A percentile compares a stretch with the other conserved stretches of the same genome.
Conservation (phyloP, 2,113 vertebrate species). For the Syrmaticus mikado region DNA sequence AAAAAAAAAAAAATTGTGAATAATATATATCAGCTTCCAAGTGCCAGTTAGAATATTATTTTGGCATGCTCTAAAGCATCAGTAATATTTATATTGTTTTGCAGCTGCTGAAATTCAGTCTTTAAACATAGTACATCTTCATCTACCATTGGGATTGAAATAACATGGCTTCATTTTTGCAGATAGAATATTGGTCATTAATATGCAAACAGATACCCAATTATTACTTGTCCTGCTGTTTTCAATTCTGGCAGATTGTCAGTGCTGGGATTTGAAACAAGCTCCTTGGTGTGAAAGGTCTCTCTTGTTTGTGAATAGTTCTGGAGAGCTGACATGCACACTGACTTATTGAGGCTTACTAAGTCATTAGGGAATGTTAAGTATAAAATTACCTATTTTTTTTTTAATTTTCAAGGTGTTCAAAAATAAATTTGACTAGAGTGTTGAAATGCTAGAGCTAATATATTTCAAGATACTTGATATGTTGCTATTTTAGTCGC, state of each 20-base stretch:
- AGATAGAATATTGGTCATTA: constrained; percentile 48
- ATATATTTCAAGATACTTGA: neutral
- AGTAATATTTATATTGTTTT: neutral
- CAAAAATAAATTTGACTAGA: constrained; percentile 17
- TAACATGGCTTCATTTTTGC: neutral
- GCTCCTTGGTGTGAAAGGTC: constrained; percentile 47
- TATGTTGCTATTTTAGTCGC: neutral
- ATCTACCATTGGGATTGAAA: neutral
- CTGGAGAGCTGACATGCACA: constrained; percentile 38
- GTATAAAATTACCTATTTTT: neutral
- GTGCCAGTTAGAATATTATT: neutral
- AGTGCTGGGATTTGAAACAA: constrained; percentile 54
- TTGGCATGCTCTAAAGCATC: neutral
- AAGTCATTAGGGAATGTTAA: constrained; percentile 42
- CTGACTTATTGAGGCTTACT: constrained; percentile 37
- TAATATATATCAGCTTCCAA: neutral
- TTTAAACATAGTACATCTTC: constrained; percentile 5
- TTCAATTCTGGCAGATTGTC: constrained; percentile 48
- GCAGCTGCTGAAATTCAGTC: neutral
- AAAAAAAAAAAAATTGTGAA: neutral
- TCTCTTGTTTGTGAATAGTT: constrained; percentile 26
- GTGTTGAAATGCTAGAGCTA: neutral
- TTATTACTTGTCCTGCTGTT: constrained; percentile 73
- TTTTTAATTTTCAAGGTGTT: neutral
- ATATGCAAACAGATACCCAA: constrained; percentile 64